phyloP scores from a whole-genome alignment of 1,140 invertebrate species.

The Lepidostoma basale region DNA sequence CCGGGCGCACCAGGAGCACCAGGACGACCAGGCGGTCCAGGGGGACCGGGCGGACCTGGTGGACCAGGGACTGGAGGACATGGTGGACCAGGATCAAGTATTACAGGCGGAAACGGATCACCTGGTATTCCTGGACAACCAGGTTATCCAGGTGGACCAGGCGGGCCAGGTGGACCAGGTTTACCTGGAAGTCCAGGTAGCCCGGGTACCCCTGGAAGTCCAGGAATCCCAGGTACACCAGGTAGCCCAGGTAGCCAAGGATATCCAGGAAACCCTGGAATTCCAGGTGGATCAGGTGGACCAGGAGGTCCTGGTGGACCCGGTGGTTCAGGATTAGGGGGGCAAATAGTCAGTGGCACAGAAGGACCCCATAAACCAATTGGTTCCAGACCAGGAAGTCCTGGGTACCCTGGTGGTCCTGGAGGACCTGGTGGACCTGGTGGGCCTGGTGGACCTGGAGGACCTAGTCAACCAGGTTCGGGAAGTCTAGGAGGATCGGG shows the following conservation, averaged over 20 bases:
- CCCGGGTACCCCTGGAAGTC: background rate
- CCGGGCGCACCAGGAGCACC: constrained; percentile 28
- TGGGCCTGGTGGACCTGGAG: constrained; percentile 28
- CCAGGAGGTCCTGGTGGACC: background rate
- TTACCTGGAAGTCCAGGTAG: constrained; percentile 24
- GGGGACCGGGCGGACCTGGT: constrained; percentile 22
- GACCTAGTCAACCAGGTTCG: constrained; percentile 24
- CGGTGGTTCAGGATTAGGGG: too few relatives aligned
- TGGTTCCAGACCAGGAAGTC: constrained; percentile 12
- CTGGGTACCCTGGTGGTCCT: constrained; percentile 33
- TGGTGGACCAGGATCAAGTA: constrained; percentile 20
- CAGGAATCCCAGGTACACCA: constrained; percentile 6
- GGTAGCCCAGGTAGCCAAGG: constrained; percentile 24
- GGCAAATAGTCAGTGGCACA: too few relatives aligned
- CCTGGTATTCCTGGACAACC: constrained; percentile 25
- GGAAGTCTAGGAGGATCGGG: constrained; percentile 20
- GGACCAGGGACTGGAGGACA: constrained; percentile 14
- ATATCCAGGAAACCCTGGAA: background rate
- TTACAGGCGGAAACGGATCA: background rate
- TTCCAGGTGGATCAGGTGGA: background rate
- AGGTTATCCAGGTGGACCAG: constrained; percentile 13
- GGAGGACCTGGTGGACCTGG: constrained; percentile 17
- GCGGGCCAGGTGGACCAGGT: background rate
- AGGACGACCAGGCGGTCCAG: constrained; percentile 26
- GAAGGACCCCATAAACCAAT: background rate